These are phyloP conservation scores for Eleginops maclovinus DNA, from an alignment of 2,113 vertebrate species.

Conservation along the genomic window DNA sequence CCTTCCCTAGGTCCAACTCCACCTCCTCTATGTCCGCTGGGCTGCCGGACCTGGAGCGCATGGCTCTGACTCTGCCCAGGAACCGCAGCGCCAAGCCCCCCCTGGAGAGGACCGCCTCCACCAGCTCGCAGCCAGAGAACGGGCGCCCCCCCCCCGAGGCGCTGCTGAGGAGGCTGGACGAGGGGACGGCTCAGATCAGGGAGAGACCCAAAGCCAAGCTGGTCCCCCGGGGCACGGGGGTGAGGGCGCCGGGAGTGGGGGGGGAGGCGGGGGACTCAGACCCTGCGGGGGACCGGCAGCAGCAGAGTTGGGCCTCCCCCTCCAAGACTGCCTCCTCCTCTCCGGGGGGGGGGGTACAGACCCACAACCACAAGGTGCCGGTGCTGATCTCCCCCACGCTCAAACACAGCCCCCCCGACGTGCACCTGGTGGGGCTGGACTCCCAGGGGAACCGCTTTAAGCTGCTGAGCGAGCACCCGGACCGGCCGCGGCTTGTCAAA, in stretches of 20 bases:
- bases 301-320: constrained; percentile 84
- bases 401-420: constrained; percentile 92
- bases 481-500: constrained; percentile 94
- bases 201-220: constrained; percentile 97
- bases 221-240: constrained; percentile 86
- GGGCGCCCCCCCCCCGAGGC: constrained; percentile 84
- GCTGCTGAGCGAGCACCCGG: constrained; percentile 95
- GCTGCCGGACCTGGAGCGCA: constrained; percentile 96
- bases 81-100: constrained; percentile 94
- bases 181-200: constrained; percentile 89
- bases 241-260: constrained; percentile 79
- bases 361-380: constrained; percentile 99
- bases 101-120: constrained; percentile 93
- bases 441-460: constrained; percentile 99
- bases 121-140: constrained; percentile 94
- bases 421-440: constrained; percentile 96
- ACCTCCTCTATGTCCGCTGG: constrained; percentile 99
- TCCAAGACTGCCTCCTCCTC: too few relatives aligned
- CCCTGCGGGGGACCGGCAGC: constrained; percentile 82
- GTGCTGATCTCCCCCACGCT: constrained; percentile 97
- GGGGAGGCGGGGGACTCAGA: constrained; percentile 78
- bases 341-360: constrained; percentile 54
- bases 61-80: constrained; percentile 96
- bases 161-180: constrained; percentile 89
- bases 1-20: constrained; percentile 98